Conservation (phyloP, 2,797 vertebrate species). For the Hipposideros larvatus region DNA sequence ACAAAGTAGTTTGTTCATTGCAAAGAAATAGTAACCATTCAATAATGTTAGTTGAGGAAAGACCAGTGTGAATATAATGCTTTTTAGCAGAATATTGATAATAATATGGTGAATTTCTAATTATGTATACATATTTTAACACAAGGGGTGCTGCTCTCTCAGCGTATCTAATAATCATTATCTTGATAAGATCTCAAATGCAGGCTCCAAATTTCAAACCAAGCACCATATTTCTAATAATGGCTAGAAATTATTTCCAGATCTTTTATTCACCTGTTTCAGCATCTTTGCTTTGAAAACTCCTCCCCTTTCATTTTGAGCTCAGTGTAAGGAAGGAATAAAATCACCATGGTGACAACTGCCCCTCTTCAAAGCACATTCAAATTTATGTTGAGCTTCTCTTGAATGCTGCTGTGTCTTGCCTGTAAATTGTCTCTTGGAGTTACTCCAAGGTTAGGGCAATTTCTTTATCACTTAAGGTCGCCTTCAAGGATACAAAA, state of each 20-base stretch:
- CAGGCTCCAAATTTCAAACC: slow-evolving; percentile 9
- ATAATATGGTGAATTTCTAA: not conserved
- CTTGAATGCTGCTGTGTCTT: slow-evolving; percentile 41
- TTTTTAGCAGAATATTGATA: slow-evolving; percentile 5
- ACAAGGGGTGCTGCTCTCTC: not conserved
- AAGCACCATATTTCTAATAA: slow-evolving; percentile 41
- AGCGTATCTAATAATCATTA: not conserved
- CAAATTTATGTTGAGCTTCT: slow-evolving; percentile 69
- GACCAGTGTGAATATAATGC: not conserved
- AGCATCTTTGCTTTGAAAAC: slow-evolving; percentile 63
- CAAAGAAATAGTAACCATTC: not conserved
- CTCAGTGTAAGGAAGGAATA: slow-evolving; percentile 61
- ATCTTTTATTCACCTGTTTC: slow-evolving; percentile 57
- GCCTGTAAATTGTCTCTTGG: slow-evolving; percentile 60
- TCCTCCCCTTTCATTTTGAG: slow-evolving; percentile 71
- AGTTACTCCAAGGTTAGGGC: slow-evolving; percentile 65
- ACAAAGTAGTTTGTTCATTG: not conserved
- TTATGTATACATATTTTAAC: slow-evolving; percentile 23
- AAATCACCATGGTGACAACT: slow-evolving; percentile 78
- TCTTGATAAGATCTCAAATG: not conserved
- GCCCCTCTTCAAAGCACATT: slow-evolving; percentile 49
- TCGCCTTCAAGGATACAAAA: slow-evolving; percentile 29
- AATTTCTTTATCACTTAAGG: slow-evolving; percentile 64
- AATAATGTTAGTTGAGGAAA: not conserved
- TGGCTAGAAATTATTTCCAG: not conserved